Percentiles rank a stretch among this genome's conserved stretches.
phyloP scores from a whole-genome alignment of 2,113 vertebrate genomes.

The Nettapus auritus region DNA sequence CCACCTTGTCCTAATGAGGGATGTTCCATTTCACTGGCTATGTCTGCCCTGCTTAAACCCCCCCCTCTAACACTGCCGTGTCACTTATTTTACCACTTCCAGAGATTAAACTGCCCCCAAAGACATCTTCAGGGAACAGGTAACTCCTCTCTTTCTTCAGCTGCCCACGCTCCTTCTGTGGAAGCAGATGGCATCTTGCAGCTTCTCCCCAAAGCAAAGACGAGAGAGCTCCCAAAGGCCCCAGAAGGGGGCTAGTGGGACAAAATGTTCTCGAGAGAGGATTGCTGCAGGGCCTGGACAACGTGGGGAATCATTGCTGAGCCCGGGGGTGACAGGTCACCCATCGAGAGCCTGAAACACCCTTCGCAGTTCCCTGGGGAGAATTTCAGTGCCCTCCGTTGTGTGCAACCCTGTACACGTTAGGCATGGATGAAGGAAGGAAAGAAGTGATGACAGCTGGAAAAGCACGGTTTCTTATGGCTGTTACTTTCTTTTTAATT shows the following conservation, averaged over 20 bases:
- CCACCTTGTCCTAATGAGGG: neutral
- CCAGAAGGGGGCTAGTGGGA: neutral
- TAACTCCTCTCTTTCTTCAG: neutral
- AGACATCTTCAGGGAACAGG: neutral
- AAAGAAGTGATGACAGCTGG: neutral
- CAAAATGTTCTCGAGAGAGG: neutral
- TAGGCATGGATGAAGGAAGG: neutral
- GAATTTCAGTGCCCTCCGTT: neutral
- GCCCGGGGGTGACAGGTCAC: neutral
- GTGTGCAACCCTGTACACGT: neutral
- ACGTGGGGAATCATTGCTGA: neutral
- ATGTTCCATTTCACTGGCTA: neutral
- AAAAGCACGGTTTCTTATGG: neutral
- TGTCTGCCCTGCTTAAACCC: neutral
- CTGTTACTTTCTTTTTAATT: neutral
- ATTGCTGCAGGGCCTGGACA: neutral
- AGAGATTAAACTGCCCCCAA: neutral
- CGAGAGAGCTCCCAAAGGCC: neutral
- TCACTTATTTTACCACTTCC: neutral
- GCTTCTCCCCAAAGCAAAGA: neutral
- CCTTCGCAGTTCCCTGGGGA: neutral
- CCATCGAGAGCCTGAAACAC: neutral
- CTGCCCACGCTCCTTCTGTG: neutral
- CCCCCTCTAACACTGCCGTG: neutral
- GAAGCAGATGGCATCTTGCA: neutral